Conservation (phyloP, 2,888 invertebrate genomes). For the Tipula unca region DNA sequence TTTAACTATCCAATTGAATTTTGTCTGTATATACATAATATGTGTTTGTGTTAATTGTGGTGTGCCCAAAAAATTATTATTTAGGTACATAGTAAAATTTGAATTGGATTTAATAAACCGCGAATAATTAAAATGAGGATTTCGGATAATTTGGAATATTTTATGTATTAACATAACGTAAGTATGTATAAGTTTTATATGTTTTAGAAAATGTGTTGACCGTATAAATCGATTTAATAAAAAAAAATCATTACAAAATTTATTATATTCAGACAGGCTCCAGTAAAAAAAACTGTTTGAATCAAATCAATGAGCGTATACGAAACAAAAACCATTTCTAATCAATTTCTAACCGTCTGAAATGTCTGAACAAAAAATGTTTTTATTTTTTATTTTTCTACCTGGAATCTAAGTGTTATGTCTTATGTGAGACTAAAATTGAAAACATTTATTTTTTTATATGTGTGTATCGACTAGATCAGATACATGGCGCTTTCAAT, state of each 20-base stretch:
- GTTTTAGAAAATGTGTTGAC: not conserved
- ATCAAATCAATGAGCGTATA: not conserved
- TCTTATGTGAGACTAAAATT: not conserved
- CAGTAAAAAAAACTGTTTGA: not conserved
- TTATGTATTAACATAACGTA: not conserved
- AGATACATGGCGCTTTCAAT: not conserved
- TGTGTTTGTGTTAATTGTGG: not conserved
- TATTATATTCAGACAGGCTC: not conserved
- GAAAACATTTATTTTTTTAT: not conserved
- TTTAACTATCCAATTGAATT: not conserved
- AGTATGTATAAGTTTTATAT: not conserved
- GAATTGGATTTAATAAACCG: not conserved
- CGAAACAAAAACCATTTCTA: not conserved
- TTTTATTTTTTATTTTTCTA: not conserved
- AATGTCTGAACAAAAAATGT: not conserved
- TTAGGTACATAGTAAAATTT: not conserved
- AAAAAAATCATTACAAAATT: not conserved
- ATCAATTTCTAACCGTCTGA: constrained; percentile 14
- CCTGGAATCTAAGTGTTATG: not conserved
- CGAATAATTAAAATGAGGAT: not conserved
- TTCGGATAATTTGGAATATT: constrained; percentile 4
- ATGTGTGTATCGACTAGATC: not conserved
- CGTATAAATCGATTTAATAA: not conserved
- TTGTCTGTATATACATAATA: too few relatives aligned
- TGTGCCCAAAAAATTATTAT: not conserved